These are phyloP conservation scores for Chaitophorus viminalis DNA, from an alignment of 2,888 invertebrate species.

Conservation along the genomic window DNA sequence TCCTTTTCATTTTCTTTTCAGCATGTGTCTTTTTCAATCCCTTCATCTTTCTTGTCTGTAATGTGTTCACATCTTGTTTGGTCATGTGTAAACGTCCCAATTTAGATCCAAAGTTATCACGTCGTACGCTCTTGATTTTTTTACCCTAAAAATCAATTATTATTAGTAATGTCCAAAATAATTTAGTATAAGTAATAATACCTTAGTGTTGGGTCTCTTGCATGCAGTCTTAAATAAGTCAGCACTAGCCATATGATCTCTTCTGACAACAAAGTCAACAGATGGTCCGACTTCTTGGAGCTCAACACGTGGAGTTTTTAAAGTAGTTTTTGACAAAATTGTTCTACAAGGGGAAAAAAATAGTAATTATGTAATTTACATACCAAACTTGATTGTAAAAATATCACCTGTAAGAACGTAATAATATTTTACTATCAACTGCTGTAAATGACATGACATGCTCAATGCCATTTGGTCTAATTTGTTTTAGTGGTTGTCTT, in stretches of 20 bases:
- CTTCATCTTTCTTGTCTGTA: conserved; percentile 93
- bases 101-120: conserved; percentile 87
- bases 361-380: not conserved
- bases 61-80: conserved; percentile 82
- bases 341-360: conserved; percentile 74
- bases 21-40: conserved; percentile 81
- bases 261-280: conserved; percentile 84
- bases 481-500: conserved; percentile 80
- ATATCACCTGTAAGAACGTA: conserved; percentile 76
- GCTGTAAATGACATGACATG: conserved; percentile 92
- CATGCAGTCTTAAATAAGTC: conserved; percentile 87
- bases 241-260: conserved; percentile 89
- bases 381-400: not conserved
- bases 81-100: conserved; percentile 94
- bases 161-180: not conserved
- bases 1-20: conserved; percentile 68
- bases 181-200: conserved; percentile 64
- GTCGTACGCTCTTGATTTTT: conserved; percentile 90
- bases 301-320: conserved; percentile 88
- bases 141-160: conserved; percentile 70
- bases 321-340: conserved; percentile 89
- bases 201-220: conserved; percentile 80
- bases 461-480: conserved; percentile 92
- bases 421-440: conserved; percentile 79
- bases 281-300: conserved; percentile 94